A percentile compares a stretch with the other conserved stretches of the same genome.
phyloP scores from a whole-genome alignment of 2,113 vertebrate species.

The Prionailurus viverrinus region DNA sequence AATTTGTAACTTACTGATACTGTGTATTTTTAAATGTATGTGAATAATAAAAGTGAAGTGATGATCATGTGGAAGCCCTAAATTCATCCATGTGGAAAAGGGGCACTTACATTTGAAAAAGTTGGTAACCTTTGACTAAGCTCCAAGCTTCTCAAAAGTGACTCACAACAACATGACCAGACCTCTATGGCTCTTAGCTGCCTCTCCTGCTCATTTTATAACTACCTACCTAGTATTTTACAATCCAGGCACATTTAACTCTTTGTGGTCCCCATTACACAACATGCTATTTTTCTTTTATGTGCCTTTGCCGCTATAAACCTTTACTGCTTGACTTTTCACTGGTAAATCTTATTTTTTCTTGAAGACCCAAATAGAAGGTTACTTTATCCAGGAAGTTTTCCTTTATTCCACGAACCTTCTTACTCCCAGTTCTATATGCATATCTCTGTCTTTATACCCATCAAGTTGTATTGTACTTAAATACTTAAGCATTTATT shows the following conservation, averaged over 20 bases:
- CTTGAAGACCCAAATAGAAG: not conserved
- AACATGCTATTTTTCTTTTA: not conserved
- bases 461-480: not conserved
- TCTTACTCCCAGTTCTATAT: not conserved
- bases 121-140: not conserved
- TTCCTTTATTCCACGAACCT: not conserved
- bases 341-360: not conserved
- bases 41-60: not conserved
- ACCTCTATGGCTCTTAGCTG: not conserved
- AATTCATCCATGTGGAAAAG: not conserved
- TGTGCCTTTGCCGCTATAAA: not conserved
- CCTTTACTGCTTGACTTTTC: not conserved
- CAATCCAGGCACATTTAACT: not conserved
- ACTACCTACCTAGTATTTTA: not conserved
- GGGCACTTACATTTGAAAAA: not conserved
- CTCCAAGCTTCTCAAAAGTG: not conserved
- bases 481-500: not conserved
- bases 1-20: not conserved
- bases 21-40: not conserved
- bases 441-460: not conserved
- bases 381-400: not conserved
- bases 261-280: not conserved
- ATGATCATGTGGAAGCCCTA: not conserved
- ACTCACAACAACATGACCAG: not conserved
- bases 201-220: not conserved